phyloP scores from a whole-genome alignment of 1,140 invertebrate genomes.

The Geopemphigus sp. region DNA sequence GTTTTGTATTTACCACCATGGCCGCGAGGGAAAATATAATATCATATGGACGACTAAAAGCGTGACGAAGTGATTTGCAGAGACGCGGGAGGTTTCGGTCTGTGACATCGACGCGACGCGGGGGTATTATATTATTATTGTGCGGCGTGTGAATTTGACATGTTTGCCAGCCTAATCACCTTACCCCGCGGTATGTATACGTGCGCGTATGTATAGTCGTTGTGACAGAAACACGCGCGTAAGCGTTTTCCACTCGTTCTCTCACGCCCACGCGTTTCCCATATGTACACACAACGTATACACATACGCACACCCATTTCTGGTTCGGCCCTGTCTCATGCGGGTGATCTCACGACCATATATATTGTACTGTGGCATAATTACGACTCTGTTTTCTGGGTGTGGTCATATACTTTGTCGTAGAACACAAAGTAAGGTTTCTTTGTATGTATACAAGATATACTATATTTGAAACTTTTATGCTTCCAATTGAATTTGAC shows the following conservation, averaged over 20 bases:
- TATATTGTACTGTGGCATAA: too few species aligned
- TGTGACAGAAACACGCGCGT: constrained; percentile 39
- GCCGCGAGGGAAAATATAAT: constrained; percentile 2
- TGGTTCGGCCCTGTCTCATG: too few species aligned
- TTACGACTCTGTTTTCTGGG: neutral
- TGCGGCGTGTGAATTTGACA: constrained; percentile 41
- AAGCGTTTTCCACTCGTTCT: constrained; percentile 1
- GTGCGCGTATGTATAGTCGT: neutral
- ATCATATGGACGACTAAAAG: neutral
- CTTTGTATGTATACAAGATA: too few species aligned
- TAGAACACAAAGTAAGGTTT: too few species aligned
- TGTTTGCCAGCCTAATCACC: constrained; percentile 47
- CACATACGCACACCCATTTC: too few species aligned
- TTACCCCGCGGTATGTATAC: too few species aligned
- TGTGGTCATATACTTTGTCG: too few species aligned
- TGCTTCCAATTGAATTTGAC: too few species aligned
- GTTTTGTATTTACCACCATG: constrained; percentile 26
- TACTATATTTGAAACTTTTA: too few species aligned
- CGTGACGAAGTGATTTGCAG: neutral
- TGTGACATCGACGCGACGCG: constrained; percentile 6
- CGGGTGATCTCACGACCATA: too few species aligned
- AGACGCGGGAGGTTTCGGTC: neutral
- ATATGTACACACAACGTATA: too few species aligned
- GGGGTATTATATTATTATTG: neutral
- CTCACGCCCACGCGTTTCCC: too few species aligned